phyloP scores from a whole-genome alignment of 2,113 vertebrate species.

The Elachura formosa region DNA sequence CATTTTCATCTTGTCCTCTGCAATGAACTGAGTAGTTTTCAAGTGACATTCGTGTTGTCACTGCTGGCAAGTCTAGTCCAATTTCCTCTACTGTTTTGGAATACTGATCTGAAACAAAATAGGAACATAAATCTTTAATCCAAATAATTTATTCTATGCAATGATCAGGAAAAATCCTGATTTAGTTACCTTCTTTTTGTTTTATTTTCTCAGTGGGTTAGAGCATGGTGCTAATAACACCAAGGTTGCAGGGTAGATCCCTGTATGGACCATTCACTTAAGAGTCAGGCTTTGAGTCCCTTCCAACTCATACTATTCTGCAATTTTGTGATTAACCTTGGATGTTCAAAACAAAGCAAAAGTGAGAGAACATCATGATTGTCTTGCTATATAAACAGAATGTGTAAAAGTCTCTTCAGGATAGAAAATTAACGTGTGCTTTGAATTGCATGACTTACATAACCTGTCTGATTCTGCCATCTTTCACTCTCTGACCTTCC shows the following conservation, averaged over 20 bases:
- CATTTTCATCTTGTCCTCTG: not conserved
- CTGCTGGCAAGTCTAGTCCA: not conserved
- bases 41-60: not conserved
- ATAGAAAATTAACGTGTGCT: not conserved
- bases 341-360: constrained; percentile 2
- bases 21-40: not conserved
- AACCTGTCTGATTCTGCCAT: constrained; percentile 10
- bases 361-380: constrained; percentile 28
- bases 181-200: not conserved
- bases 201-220: not conserved
- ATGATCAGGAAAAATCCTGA: not conserved
- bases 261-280: not conserved
- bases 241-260: not conserved
- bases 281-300: not conserved
- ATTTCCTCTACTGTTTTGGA: not conserved
- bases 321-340: not conserved
- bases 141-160: not conserved
- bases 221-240: not conserved
- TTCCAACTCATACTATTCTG: not conserved
- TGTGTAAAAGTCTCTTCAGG: not conserved
- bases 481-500: not conserved
- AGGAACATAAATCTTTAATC: not conserved
- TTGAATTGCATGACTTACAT: not conserved
- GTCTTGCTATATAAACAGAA: constrained; percentile 44
- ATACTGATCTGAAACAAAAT: not conserved